Evolutionary conservation across 2,797 vertebrate genomes (phyloP).

Genomic region (Podarcis lilfordi): DNA sequence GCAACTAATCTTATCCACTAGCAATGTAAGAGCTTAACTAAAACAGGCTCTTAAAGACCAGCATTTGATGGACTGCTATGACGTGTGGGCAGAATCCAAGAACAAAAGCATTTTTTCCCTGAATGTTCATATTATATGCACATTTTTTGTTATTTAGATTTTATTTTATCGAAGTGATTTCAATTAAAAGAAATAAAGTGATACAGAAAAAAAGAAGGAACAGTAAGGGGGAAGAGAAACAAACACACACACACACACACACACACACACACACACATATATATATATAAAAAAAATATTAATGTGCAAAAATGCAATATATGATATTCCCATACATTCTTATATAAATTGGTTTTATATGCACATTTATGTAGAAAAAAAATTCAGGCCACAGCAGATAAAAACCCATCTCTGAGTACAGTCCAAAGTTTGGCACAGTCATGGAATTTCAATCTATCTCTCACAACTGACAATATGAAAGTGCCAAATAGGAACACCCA

Average conservation of each 20-base stretch:
- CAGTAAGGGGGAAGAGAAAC: no score
- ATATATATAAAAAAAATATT: no score
- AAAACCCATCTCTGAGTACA: background rate
- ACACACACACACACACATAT: no score
- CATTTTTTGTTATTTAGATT: no score
- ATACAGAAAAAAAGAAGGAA: no score
- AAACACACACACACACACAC: no score
- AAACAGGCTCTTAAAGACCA: background rate
- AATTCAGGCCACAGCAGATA: background rate
- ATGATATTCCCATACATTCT: no score
- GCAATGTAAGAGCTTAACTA: background rate
- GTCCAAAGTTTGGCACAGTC: background rate
- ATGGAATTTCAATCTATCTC: background rate
- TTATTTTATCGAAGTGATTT: no score
- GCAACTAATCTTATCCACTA: constrained; percentile 17
- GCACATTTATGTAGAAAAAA: background rate
- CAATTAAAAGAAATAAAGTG: no score
- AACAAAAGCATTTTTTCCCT: background rate
- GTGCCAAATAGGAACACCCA: background rate
- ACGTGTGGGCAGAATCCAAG: background rate
- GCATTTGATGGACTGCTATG: background rate
- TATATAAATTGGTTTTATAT: background rate
- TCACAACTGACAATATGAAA: background rate
- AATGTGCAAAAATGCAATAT: no score
- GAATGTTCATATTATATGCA: background rate